Evolutionary conservation across 1,140 invertebrate species (phyloP), one percentile per base, ranked within the genome.

Genomic region (Plodia interpunctella): DNA sequence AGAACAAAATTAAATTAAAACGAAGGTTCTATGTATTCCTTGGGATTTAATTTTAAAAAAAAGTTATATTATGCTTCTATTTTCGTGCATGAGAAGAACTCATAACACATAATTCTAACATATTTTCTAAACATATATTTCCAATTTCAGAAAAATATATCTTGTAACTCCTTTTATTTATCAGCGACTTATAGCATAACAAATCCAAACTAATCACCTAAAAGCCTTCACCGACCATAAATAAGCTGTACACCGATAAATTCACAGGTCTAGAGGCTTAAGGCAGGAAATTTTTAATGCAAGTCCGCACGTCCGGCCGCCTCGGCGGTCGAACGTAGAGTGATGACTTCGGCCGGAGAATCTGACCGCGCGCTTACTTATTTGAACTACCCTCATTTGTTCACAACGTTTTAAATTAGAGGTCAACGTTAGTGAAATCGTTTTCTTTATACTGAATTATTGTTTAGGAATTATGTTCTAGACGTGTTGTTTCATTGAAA

Each of bases 301-400:
- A 38, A 44, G 55, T 63, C 53, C 61, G 59, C 65, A 69, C 54
- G 74, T 71, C 74, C 62, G 56, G 19, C 30, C 60, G 9, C 38
- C 49, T 10, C 61, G 61, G 57, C 59, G 64, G 74, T 57, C 70
- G 68, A 73, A 30, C 60, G 30, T 30, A 66, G 72, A 77, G 62
- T 77, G 72, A 77, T 74, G 66, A 32, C 62, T 71, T 76, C 64
- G 59, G 76, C 74, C 51, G 63, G 57, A 49, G 55, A 38, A 51
- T 62, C 60, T 30, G 76, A 85, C 80, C 82, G 60, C 76, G 62
- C 68, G 75, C 73, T 87, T 83, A 83, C 68, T 87, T 87, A 85
- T 76, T 65, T 61, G 49, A 66, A 69, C 63, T 83, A 87, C 84
- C 84, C 75, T 81, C 82, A 87, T 87, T 85, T 83, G 71, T 85